phyloP scores from a whole-genome alignment of 2,113 vertebrate genomes.

The Sander vitreus region DNA sequence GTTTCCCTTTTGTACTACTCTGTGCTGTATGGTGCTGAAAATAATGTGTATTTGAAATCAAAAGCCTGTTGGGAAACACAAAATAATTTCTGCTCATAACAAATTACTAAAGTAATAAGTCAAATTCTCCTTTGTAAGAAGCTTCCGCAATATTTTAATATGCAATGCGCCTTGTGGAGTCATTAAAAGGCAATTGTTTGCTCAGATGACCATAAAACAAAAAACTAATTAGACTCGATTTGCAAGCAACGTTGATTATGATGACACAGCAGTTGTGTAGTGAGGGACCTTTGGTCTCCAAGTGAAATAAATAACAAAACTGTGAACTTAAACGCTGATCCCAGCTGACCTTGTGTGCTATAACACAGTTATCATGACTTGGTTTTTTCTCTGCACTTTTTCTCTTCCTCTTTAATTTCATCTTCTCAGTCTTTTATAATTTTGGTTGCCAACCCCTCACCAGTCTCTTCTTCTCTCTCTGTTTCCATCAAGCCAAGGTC shows the following conservation, averaged over 20 bases:
- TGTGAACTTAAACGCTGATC: constrained; percentile 24
- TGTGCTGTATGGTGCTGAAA: not conserved
- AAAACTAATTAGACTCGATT: constrained; percentile 24
- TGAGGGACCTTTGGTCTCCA: constrained; percentile 6
- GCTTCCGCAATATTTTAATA: constrained; percentile 4
- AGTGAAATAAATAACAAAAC: constrained; percentile 24
- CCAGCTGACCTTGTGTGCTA: constrained; percentile 10
- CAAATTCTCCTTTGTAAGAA: not conserved
- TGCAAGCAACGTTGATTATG: constrained; percentile 10
- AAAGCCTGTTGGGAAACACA: constrained; percentile 6
- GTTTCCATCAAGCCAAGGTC: constrained; percentile 67
- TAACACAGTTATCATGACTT: constrained; percentile 36
- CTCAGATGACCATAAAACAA: constrained; percentile 27
- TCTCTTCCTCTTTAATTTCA: constrained; percentile 53
- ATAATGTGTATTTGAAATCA: not conserved
- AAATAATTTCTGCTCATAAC: not conserved
- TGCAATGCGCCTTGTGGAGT: constrained; percentile 20
- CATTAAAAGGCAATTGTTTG: constrained; percentile 22
- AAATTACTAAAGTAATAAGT: constrained; percentile 3
- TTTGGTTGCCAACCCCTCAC: constrained; percentile 30
- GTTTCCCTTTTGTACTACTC: not conserved
- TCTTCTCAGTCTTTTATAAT: constrained; percentile 28
- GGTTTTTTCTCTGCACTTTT: constrained; percentile 43
- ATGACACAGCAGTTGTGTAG: constrained; percentile 45
- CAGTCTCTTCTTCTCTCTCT: constrained; percentile 33